Evolutionary conservation across 1,140 invertebrate genomes (phyloP).

Genomic region (Drosophila virilis): DNA sequence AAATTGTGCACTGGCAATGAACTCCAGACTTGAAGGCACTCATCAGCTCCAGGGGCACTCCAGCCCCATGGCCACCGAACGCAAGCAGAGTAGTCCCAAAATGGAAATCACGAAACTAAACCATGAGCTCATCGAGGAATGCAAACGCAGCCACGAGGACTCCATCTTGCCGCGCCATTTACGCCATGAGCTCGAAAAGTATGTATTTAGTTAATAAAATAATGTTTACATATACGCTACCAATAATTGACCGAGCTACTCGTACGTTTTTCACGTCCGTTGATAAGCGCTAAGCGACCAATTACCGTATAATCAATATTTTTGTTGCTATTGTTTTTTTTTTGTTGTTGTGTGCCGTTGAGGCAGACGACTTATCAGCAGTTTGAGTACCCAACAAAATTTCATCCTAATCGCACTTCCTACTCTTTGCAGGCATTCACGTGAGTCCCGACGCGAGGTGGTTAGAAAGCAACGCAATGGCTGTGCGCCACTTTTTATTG

Average conservation of each 20-base stretch:
- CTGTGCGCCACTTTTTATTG: slow-evolving; percentile 94
- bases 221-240: neutral
- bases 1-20: slow-evolving; percentile 69
- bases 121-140: slow-evolving; percentile 77
- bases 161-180: slow-evolving; percentile 71
- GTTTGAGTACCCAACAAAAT: slow-evolving; percentile 5
- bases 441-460: slow-evolving; percentile 74
- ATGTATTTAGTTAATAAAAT: slow-evolving; percentile 31
- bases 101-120: slow-evolving; percentile 75
- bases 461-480: slow-evolving; percentile 86
- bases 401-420: slow-evolving; percentile 22
- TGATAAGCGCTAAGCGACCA: slow-evolving; percentile 27
- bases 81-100: slow-evolving; percentile 65
- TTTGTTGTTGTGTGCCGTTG: neutral
- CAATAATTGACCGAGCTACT: slow-evolving; percentile 16
- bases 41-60: slow-evolving; percentile 54
- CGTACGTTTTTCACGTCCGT: neutral
- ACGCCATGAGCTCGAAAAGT: slow-evolving; percentile 80
- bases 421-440: slow-evolving; percentile 53
- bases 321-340: slow-evolving; percentile 16
- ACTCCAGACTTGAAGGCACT: slow-evolving; percentile 67
- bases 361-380: slow-evolving; percentile 41
- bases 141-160: slow-evolving; percentile 70
- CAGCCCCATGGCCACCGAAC: slow-evolving; percentile 67
- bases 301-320: slow-evolving; percentile 42